Evolutionary conservation across 2,113 vertebrate genomes (phyloP).

Genomic region (Puffinus mauretanicus): DNA sequence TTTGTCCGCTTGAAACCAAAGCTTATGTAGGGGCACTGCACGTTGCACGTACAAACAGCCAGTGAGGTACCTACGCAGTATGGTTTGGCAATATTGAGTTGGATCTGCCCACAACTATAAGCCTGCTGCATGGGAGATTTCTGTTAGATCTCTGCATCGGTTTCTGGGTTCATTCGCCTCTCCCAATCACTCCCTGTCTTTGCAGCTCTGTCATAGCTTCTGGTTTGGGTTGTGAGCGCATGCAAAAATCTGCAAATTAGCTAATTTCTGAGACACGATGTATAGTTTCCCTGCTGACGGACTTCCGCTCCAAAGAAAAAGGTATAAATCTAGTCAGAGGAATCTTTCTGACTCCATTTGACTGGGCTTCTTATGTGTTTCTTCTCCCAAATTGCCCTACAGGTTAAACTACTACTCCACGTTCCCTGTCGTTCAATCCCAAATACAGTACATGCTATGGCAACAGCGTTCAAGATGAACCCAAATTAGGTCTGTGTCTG

Average conservation of each 20-base stretch:
- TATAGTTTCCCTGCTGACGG: neutral
- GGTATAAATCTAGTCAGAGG: neutral
- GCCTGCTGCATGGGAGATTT: neutral
- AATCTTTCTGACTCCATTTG: neutral
- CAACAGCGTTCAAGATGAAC: neutral
- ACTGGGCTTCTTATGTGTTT: neutral
- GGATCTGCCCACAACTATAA: neutral
- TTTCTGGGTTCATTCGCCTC: neutral
- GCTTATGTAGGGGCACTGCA: neutral
- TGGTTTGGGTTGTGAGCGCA: neutral
- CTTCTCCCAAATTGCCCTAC: neutral
- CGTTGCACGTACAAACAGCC: fast-evolving
- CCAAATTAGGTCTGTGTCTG: conserved; percentile 19
- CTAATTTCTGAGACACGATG: neutral
- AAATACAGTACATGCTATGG: neutral
- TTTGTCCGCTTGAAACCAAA: neutral
- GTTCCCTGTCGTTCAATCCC: neutral
- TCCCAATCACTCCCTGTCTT: neutral
- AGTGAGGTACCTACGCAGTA: fast-evolving
- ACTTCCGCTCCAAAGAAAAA: neutral
- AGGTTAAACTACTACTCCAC: neutral
- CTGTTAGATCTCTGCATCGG: neutral
- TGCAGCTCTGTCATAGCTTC: neutral
- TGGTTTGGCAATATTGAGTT: neutral
- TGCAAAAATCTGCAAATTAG: neutral